Evolutionary conservation across 2,888 invertebrate genomes (phyloP).

Genomic region (Euproctis similis): DNA sequence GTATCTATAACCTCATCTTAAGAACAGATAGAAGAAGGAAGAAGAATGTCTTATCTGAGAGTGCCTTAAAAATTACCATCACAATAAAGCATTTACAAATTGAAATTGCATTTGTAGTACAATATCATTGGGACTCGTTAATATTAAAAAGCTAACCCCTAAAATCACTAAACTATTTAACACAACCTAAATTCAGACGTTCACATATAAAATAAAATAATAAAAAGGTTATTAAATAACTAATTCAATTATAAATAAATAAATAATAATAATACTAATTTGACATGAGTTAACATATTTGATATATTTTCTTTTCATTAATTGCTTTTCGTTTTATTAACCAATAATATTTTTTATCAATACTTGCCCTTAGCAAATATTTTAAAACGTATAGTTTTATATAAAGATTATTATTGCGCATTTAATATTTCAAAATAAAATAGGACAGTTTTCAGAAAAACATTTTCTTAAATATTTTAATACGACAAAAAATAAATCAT

Average conservation of each 20-base stretch:
- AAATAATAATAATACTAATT: too few species aligned
- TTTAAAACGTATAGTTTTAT: too few species aligned
- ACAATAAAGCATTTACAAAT: constrained; percentile 34
- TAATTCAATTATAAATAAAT: neutral
- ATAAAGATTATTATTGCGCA: too few species aligned
- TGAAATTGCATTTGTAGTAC: constrained; percentile 27
- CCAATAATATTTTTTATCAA: too few species aligned
- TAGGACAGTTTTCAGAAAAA: too few species aligned
- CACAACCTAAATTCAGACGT: constrained; percentile 49
- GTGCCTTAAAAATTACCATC: constrained; percentile 26
- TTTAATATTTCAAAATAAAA: too few species aligned
- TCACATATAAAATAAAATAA: constrained; percentile 20
- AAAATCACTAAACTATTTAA: constrained; percentile 26
- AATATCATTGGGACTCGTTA: constrained; percentile 24
- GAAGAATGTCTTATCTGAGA: constrained; percentile 18
- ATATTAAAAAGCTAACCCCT: constrained; percentile 23
- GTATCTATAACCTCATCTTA: constrained; percentile 24
- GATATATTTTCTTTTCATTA: too few species aligned
- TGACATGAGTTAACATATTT: too few species aligned
- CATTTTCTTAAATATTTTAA: constrained; percentile 6
- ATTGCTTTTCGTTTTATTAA: too few species aligned
- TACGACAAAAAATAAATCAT: constrained; percentile 16
- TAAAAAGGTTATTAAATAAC: constrained; percentile 8
- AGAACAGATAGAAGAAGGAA: constrained; percentile 16
- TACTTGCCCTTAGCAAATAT: too few species aligned